A percentile compares a stretch with the other conserved stretches of the same genome.
phyloP scores from a whole-genome alignment of 1,140 invertebrate species.

The Zaprionus capensis region DNA sequence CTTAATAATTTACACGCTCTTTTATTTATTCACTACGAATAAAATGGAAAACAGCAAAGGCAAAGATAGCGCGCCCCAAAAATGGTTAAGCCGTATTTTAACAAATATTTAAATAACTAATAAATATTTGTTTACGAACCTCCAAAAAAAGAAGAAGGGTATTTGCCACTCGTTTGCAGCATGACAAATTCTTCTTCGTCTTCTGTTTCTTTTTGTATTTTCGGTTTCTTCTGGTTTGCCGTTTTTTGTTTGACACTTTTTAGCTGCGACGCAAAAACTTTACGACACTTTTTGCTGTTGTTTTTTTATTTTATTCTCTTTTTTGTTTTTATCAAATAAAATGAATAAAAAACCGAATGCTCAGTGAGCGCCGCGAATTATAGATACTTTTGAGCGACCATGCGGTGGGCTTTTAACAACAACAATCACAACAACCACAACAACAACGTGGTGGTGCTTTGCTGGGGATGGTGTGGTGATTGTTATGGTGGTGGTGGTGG shows the following conservation, averaged over 20 bases:
- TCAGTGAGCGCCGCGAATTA: slow-evolving; percentile 46
- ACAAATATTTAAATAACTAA: slow-evolving; percentile 22
- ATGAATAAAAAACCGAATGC: slow-evolving; percentile 11
- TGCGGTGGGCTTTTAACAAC: slow-evolving; percentile 55
- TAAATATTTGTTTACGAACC: slow-evolving; percentile 2
- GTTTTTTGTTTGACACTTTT: slow-evolving; percentile 39
- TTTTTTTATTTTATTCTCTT: slow-evolving; percentile 42
- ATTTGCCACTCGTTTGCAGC: slow-evolving; percentile 42
- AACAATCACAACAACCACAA: background rate
- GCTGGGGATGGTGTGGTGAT: slow-evolving; percentile 3
- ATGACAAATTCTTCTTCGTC: slow-evolving; percentile 16
- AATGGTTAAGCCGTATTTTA: slow-evolving; percentile 7
- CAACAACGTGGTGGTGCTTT: slow-evolving; percentile 33
- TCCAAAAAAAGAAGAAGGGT: background rate
- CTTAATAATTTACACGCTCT: slow-evolving; percentile 63
- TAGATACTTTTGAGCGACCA: slow-evolving; percentile 68
- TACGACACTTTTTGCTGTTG: slow-evolving; percentile 58
- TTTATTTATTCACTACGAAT: slow-evolving; percentile 40
- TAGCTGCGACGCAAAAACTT: slow-evolving; percentile 77
- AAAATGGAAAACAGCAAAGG: background rate
- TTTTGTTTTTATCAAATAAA: slow-evolving; percentile 31
- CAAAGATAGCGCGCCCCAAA: slow-evolving; percentile 5
- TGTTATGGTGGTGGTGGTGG: slow-evolving; percentile 21
- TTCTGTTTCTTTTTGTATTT: slow-evolving; percentile 18
- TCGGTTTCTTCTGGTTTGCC: slow-evolving; percentile 28